phyloP scores from a whole-genome alignment of 2,888 invertebrate species.

The Timema podura region DNA sequence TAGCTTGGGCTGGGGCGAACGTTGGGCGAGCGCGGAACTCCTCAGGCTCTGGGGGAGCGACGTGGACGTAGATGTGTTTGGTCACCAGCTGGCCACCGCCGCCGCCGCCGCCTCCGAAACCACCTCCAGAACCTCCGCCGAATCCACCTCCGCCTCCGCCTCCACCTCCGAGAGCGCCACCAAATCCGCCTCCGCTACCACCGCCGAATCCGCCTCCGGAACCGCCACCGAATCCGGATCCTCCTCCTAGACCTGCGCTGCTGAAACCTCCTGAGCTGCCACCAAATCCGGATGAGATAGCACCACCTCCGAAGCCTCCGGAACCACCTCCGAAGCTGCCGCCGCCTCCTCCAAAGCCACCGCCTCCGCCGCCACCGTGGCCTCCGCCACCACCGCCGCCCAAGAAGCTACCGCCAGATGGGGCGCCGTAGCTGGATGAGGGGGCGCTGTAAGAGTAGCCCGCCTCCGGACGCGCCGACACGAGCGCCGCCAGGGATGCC shows the following conservation, averaged over 20 bases:
- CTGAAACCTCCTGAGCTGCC: constrained; percentile 22
- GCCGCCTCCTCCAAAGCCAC: constrained; percentile 35
- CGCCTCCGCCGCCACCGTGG: constrained; percentile 27
- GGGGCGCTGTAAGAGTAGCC: constrained; percentile 30
- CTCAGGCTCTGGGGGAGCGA: constrained; percentile 77
- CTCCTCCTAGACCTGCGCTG: constrained; percentile 20
- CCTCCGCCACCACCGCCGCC: constrained; percentile 38
- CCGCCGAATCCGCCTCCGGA: constrained; percentile 35
- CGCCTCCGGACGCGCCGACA: constrained; percentile 33
- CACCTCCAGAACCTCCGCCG: constrained; percentile 27
- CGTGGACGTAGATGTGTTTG: constrained; percentile 87
- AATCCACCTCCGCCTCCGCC: constrained; percentile 20
- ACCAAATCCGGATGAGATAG: constrained; percentile 18
- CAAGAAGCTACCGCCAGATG: constrained; percentile 36
- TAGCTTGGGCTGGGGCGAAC: constrained; percentile 59
- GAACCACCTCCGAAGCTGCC: constrained; percentile 35
- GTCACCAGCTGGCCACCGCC: constrained; percentile 55
- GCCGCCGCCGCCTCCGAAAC: constrained; percentile 24
- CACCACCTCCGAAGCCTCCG: constrained; percentile 20
- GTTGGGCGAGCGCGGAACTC: constrained; percentile 52
- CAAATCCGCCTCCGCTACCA: constrained; percentile 31
- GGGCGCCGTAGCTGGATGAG: constrained; percentile 31
- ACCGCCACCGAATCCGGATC: constrained; percentile 23
- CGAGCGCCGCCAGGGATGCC: constrained; percentile 36
- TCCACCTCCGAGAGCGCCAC: constrained; percentile 19